Conservation (phyloP, 2,113 vertebrate genomes). For the Fregata magnificens region DNA sequence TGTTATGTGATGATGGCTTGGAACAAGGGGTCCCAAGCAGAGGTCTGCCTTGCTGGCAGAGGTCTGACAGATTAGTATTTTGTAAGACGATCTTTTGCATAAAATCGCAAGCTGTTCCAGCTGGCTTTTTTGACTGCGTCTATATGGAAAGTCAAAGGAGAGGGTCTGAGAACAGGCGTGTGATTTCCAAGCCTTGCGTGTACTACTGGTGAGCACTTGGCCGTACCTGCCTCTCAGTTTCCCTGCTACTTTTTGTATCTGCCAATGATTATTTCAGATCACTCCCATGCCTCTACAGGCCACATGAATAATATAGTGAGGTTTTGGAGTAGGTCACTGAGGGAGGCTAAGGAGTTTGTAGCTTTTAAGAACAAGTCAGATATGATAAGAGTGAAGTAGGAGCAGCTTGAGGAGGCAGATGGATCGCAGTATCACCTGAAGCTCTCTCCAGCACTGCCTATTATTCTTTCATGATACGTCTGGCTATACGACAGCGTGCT, state of each 20-base stretch:
- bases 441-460: neutral
- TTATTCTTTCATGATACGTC: neutral
- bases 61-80: conserved; percentile 6
- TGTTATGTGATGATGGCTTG: neutral
- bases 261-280: neutral
- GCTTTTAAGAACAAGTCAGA: neutral
- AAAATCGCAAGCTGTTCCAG: neutral
- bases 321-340: neutral
- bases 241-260: neutral
- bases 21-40: neutral
- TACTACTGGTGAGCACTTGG: neutral
- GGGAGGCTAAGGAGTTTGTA: neutral
- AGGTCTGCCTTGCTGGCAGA: neutral
- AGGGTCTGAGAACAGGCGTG: neutral
- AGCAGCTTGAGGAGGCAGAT: neutral
- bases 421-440: neutral
- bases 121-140: neutral
- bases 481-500: neutral
- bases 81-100: neutral
- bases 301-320: neutral
- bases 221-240: neutral
- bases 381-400: neutral
- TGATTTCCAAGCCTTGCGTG: neutral
- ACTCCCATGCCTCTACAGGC: neutral
- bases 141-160: neutral